phyloP scores from a whole-genome alignment of 1,140 invertebrate species.

The Scylla paramamosain region DNA sequence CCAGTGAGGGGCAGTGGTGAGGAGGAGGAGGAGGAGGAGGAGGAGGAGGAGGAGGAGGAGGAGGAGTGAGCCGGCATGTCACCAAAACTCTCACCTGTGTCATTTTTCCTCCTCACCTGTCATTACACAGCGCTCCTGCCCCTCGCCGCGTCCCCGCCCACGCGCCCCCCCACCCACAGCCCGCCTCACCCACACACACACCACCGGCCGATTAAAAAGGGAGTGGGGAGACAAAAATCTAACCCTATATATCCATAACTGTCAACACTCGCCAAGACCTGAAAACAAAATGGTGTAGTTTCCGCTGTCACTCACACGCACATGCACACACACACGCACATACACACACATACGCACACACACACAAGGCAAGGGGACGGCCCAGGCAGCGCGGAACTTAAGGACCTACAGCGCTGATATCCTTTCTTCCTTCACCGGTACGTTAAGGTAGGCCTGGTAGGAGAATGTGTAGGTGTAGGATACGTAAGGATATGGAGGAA shows the following conservation, averaged over 20 bases:
- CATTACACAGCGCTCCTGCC: not conserved
- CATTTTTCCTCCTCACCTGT: not conserved
- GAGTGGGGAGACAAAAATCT: not conserved
- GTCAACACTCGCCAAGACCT: slow-evolving; percentile 37
- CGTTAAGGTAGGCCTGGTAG: not conserved
- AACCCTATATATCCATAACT: slow-evolving; percentile 57
- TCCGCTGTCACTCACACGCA: slow-evolving; percentile 62
- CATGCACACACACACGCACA: slow-evolving; percentile 26
- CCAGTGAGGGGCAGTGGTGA: not conserved
- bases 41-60: slow-evolving; percentile 1
- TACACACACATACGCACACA: not conserved
- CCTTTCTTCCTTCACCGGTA: not conserved
- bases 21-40: not conserved
- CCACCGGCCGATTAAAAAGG: not conserved
- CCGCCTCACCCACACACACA: not conserved
- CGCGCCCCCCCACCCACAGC: not conserved
- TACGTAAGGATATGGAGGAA: not conserved
- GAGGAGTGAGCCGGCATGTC: not conserved
- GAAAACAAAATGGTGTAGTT: slow-evolving; percentile 68
- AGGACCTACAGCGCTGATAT: not conserved
- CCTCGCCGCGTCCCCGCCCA: not conserved
- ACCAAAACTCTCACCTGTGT: slow-evolving; percentile 20
- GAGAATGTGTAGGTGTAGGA: not conserved
- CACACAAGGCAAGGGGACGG: not conserved
- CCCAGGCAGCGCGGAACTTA: not conserved